phyloP scores from a whole-genome alignment of 2,797 vertebrate genomes.

The Anisognathus igniventris region DNA sequence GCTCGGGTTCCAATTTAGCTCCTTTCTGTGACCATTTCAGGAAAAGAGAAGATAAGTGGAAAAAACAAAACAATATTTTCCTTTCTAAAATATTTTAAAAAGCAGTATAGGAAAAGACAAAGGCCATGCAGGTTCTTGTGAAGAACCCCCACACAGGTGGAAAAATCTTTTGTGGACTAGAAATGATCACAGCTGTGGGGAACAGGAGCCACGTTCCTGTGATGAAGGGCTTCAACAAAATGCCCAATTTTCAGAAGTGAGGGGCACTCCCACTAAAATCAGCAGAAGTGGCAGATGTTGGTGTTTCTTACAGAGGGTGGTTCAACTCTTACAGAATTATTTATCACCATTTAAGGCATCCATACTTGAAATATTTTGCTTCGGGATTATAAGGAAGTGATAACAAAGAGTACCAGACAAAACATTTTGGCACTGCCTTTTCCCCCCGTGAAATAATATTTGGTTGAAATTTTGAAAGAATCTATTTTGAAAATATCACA shows the following conservation, averaged over 20 bases:
- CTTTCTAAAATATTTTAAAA: not conserved
- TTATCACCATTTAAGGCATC: not conserved
- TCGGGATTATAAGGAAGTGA: not conserved
- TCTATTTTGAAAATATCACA: not conserved
- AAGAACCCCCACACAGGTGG: fast-evolving
- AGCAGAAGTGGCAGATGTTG: not conserved
- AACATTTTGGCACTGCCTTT: not conserved
- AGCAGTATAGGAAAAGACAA: not conserved
- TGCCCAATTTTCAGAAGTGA: not conserved
- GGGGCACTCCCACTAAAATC: not conserved
- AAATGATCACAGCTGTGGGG: not conserved
- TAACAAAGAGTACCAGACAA: not conserved
- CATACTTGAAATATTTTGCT: not conserved
- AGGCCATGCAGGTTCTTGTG: not conserved
- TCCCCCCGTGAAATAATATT: not conserved
- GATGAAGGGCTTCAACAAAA: not conserved
- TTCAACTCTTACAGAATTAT: not conserved
- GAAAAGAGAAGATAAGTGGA: not conserved
- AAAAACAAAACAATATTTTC: not conserved
- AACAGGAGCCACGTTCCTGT: not conserved
- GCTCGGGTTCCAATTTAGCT: not conserved
- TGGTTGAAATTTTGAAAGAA: not conserved
- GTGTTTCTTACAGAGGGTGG: not conserved
- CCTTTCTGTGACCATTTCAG: not conserved
- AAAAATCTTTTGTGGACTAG: not conserved